Percentiles rank a stretch among this genome's conserved stretches.
Evolutionary conservation across 2,888 invertebrate species (phyloP).

Genomic region (Coleophora deauratella): DNA sequence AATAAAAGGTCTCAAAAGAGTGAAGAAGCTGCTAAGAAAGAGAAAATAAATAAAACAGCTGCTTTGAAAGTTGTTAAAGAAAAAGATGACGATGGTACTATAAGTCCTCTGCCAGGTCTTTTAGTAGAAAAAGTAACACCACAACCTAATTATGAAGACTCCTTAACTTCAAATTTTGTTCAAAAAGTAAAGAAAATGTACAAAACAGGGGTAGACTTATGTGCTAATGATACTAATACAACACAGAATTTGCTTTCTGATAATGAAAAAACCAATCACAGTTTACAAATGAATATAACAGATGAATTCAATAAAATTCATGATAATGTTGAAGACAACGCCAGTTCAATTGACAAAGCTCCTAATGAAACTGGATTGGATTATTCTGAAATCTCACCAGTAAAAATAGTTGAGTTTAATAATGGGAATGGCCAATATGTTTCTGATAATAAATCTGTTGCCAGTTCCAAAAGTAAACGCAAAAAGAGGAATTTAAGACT

Average conservation of each 20-base stretch:
- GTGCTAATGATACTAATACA: slow-evolving; percentile 29
- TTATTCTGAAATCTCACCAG: too few species aligned
- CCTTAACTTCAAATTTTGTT: slow-evolving; percentile 29
- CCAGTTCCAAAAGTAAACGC: not conserved
- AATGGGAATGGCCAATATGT: too few species aligned
- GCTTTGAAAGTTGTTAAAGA: slow-evolving; percentile 6
- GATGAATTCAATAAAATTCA: slow-evolving; percentile 17
- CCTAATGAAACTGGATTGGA: not conserved
- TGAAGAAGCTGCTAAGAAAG: slow-evolving; percentile 14
- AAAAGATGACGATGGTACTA: slow-evolving; percentile 30
- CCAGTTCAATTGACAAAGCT: not conserved
- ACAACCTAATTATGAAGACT: slow-evolving; percentile 25
- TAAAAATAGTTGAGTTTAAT: too few species aligned
- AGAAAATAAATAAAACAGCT: slow-evolving; percentile 5
- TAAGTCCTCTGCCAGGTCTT: slow-evolving; percentile 50
- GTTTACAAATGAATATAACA: slow-evolving; percentile 20
- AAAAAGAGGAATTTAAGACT: not conserved
- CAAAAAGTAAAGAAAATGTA: slow-evolving; percentile 39
- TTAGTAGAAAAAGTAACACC: slow-evolving; percentile 34
- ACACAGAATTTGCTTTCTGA: slow-evolving; percentile 42
- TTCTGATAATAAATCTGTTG: not conserved
- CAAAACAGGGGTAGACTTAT: slow-evolving; percentile 23
- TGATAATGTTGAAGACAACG: not conserved
- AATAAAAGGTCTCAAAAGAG: slow-evolving; percentile 16
- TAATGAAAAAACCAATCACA: slow-evolving; percentile 26